A percentile compares a stretch with the other conserved stretches of the same genome.
These are phyloP conservation scores for Itoplectis maculator DNA, from an alignment of 2,888 invertebrate species.

Conservation along the genomic window DNA sequence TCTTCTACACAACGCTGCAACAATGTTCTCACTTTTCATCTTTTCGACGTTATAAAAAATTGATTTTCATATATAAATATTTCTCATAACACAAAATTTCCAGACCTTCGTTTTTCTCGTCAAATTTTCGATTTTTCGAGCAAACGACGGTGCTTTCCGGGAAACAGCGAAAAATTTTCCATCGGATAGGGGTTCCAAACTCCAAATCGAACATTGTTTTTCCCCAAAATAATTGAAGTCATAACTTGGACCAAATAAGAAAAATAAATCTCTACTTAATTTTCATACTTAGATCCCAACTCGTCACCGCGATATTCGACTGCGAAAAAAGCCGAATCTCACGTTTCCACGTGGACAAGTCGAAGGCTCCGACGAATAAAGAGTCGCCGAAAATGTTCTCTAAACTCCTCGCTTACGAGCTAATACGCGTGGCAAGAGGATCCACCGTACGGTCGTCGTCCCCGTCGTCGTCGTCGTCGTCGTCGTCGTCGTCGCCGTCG, in stretches of 20 bases:
- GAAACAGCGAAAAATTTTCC: no score
- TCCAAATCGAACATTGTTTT: no score
- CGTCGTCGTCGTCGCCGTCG: conserved; percentile 26
- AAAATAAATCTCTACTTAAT: neutral
- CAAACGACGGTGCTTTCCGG: no score
- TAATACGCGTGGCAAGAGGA: conserved; percentile 15
- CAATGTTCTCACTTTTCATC: neutral
- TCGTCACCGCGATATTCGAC: neutral
- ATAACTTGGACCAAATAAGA: neutral
- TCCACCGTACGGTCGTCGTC: conserved; percentile 9
- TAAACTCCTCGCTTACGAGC: neutral
- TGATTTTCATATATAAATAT: no score
- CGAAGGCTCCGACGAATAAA: neutral
- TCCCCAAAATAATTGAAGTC: neutral
- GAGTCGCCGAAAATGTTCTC: neutral
- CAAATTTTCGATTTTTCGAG: no score
- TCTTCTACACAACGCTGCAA: neutral
- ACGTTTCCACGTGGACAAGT: no score
- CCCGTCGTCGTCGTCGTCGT: conserved; percentile 26
- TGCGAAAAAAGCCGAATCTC: no score
- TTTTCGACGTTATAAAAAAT: neutral
- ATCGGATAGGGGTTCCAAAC: no score
- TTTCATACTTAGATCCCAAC: neutral
- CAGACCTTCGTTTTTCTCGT: no score
- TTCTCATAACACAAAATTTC: neutral